Conservation (phyloP, 2,888 invertebrate species). For the Seira musarum region DNA sequence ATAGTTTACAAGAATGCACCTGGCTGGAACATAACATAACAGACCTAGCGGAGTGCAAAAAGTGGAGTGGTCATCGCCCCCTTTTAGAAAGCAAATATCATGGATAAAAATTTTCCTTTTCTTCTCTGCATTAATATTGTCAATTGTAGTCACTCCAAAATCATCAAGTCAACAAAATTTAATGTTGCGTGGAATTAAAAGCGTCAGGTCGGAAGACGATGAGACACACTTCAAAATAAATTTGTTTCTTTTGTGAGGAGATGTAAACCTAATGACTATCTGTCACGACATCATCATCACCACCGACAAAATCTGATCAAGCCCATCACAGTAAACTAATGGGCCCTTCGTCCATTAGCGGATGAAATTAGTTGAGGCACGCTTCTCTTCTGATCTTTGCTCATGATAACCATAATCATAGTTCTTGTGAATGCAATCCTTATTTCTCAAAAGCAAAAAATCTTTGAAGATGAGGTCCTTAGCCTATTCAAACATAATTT, state of each 20-base stretch:
- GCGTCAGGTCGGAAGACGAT: no score
- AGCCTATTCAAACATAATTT: conserved; percentile 24
- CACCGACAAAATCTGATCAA: conserved; percentile 56
- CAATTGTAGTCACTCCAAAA: no score
- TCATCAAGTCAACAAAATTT: no score
- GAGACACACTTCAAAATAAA: no score
- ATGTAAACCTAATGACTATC: conserved; percentile 57
- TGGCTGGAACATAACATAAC: conserved; percentile 30
- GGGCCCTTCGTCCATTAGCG: conserved; percentile 34
- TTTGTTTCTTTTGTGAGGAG: no score
- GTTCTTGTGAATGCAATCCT: no score
- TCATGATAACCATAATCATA: conserved; percentile 57
- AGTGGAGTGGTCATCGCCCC: conserved; percentile 51
- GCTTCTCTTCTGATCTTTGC: conserved; percentile 58
- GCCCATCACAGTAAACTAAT: conserved; percentile 34
- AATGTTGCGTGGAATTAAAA: no score
- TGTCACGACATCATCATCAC: conserved; percentile 52
- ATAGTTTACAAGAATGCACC: conserved; percentile 40
- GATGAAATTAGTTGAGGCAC: conserved; percentile 50
- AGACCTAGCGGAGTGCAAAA: conserved; percentile 7
- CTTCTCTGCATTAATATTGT: no score
- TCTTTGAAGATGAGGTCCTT: conserved; percentile 47
- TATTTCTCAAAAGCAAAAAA: no score
- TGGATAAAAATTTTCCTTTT: no score
- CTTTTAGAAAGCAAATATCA: no score